phyloP scores from a whole-genome alignment of 2,797 vertebrate species.

The Odontamblyopus rebecca region DNA sequence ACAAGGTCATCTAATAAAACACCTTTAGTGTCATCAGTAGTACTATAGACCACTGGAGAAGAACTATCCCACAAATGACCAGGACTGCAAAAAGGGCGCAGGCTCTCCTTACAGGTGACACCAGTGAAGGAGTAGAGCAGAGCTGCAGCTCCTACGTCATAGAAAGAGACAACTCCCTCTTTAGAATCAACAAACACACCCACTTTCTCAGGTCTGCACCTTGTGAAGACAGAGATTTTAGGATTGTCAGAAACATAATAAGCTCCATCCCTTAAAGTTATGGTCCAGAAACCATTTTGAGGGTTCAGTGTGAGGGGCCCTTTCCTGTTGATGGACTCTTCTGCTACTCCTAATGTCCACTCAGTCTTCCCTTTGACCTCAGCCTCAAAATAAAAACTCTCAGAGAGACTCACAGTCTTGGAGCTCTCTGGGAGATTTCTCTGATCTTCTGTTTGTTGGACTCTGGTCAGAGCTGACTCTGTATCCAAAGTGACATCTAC shows the following conservation, averaged over 20 bases:
- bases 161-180: constrained; percentile 25
- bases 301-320: constrained; percentile 3
- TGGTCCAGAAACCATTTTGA: constrained; percentile 35
- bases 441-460: neutral
- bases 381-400: constrained; percentile 24
- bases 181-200: constrained; percentile 35
- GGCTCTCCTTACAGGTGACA: constrained; percentile 14
- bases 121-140: constrained; percentile 24
- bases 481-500: constrained; percentile 17
- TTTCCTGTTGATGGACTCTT: constrained; percentile 22
- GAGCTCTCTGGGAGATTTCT: neutral
- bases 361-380: constrained; percentile 2
- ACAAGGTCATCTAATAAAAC: neutral
- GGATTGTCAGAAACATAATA: neutral
- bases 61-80: neutral
- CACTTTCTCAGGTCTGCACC: neutral
- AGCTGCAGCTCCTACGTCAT: constrained; percentile 8
- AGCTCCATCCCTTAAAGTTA: constrained; percentile 11
- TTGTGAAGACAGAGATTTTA: neutral
- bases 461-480: neutral
- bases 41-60: neutral
- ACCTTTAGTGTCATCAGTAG: neutral
- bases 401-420: constrained; percentile 4
- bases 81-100: constrained; percentile 4
- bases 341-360: constrained; percentile 33